phyloP scores from a whole-genome alignment of 1,140 invertebrate genomes.

The Macrobrachium nipponense region DNA sequence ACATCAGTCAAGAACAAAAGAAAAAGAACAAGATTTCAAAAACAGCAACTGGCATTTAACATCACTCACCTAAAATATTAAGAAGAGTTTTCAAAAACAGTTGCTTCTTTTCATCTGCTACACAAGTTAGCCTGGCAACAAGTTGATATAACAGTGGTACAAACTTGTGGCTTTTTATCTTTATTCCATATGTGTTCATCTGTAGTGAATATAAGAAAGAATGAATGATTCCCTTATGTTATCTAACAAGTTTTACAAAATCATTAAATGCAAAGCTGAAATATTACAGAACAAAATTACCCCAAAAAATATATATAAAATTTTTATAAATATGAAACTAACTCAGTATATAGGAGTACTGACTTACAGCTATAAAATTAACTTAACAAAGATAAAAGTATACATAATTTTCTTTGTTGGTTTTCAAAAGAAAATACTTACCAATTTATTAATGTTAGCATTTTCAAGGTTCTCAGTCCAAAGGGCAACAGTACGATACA shows the following conservation, averaged over 20 bases:
- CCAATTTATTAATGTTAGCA: constrained; percentile 70
- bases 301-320: too few relatives aligned
- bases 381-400: too few relatives aligned
- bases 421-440: constrained; percentile 49
- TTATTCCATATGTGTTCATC: constrained; percentile 65
- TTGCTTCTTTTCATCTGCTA: constrained; percentile 65
- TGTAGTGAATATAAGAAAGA: constrained; percentile 66
- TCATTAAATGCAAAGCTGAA: too few relatives aligned
- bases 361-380: too few relatives aligned
- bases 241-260: too few relatives aligned
- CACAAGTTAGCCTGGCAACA: constrained; percentile 79
- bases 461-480: constrained; percentile 83
- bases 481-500: constrained; percentile 83
- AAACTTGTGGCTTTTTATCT: constrained; percentile 84
- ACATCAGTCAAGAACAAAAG: background rate
- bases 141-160: constrained; percentile 87
- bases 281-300: constrained; percentile 5
- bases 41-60: constrained; percentile 45
- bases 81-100: constrained; percentile 61
- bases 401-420: background rate
- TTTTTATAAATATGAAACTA: too few relatives aligned
- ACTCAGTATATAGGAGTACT: too few relatives aligned
- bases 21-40: background rate
- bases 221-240: background rate
- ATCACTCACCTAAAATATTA: constrained; percentile 62